Base-by-base conservation (phyloP, 2,797 vertebrate species). In the Diceros bicornis region DNA sequence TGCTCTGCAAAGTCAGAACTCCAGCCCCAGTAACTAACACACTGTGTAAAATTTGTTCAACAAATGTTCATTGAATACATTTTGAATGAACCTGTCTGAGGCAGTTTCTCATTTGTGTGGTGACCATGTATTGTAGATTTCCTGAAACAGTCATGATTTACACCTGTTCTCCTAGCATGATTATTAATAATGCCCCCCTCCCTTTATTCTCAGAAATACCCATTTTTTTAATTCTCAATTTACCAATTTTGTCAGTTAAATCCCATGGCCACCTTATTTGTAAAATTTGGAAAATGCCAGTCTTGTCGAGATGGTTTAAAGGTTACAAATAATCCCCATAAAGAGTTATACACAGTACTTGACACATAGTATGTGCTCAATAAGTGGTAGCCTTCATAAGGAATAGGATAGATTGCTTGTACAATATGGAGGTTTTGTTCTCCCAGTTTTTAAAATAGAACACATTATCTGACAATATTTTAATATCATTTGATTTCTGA, bases 401-500 rank as follows among this genome's bases (percentile, higher is more conserved):
- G 21, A 89, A 55, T 3, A 44, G 27, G 52, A 77, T 96, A 82
- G 69, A 77, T 41, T 83, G 7, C 8, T 4, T 68, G 2, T n/a
- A 3, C 89, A 61, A 83, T 89, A 89, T 7, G 84, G 69, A 50
- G 50, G 50, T 41, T 64, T n/a, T 71, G 75, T 79, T 18, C 66
- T 89, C 29, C 34, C 20, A 41, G 32, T 68, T 84, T 83, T 62
- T 68, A 78, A 96, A 75, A 77, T 66, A 81, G 23, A 82, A 21
- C 23, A 44, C 21, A 55, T 66, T 64, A 66, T 57, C 37, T 92
- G 50, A 44, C 32, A 82, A 8, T 78, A 50, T 93, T 94, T 95
- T 93, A 64, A 71, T 68, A 84, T 62, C 7, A 89, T 94, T 81
- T 93, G 14, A 88, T 69, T 94, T 96, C 23, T 91, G 23, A 93